Percentiles rank a stretch among this genome's conserved stretches.
These are phyloP conservation scores for Drosophila tristis DNA, from an alignment of 1,140 invertebrate species.

Conservation along the genomic window DNA sequence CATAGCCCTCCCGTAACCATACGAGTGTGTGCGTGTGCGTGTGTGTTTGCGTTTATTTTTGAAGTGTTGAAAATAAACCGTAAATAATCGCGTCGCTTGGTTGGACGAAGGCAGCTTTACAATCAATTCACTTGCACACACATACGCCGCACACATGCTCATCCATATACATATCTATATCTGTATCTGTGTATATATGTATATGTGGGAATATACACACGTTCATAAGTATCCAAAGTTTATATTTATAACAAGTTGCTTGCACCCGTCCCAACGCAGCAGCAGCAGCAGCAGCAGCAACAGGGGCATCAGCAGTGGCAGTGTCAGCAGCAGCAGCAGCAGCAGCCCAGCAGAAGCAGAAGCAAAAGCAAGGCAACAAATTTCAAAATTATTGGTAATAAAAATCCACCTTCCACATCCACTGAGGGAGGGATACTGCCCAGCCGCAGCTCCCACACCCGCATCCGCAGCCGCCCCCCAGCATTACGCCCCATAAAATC, in stretches of 20 bases:
- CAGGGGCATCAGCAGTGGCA: conserved; percentile 19
- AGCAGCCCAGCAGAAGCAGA: conserved; percentile 12
- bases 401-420: conserved; percentile 69
- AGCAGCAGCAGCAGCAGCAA: conserved; percentile 23
- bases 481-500: conserved; percentile 76
- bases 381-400: conserved; percentile 82
- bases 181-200: conserved; percentile 19
- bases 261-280: conserved; percentile 66
- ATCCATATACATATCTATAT: conserved; percentile 17
- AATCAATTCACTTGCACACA: conserved; percentile 75
- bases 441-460: not conserved
- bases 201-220: conserved; percentile 34
- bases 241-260: conserved; percentile 81
- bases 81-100: conserved; percentile 75
- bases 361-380: conserved; percentile 61
- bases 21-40: not conserved
- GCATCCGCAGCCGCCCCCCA: not conserved
- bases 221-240: conserved; percentile 61
- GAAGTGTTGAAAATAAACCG: conserved; percentile 82
- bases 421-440: not conserved
- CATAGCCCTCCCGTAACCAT: not conserved
- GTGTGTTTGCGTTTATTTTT: conserved; percentile 67
- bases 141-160: not conserved
- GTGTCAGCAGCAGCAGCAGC: conserved; percentile 20
- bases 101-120: conserved; percentile 61